phyloP scores from a whole-genome alignment of 1,140 invertebrate species.

The Chrysopa pallens region DNA sequence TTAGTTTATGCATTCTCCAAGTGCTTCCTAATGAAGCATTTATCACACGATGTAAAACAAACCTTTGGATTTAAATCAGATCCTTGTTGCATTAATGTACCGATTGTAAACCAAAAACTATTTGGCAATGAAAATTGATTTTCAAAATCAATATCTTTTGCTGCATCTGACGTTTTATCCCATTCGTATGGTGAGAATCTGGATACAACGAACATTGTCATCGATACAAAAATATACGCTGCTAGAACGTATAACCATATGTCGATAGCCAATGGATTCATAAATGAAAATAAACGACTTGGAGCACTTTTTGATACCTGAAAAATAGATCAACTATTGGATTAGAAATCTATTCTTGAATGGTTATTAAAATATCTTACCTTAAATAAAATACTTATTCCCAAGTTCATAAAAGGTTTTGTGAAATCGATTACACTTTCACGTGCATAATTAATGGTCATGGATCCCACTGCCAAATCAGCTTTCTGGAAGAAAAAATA shows the following conservation, averaged over 20 bases:
- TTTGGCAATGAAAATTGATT: slow-evolving; percentile 53
- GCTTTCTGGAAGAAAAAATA: slow-evolving; percentile 43
- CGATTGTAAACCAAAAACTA: slow-evolving; percentile 66
- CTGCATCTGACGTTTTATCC: slow-evolving; percentile 58
- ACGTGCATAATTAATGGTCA: slow-evolving; percentile 85
- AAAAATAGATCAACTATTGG: not conserved
- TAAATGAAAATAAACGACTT: slow-evolving; percentile 68
- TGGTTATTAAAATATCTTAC: slow-evolving; percentile 24
- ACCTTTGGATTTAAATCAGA: slow-evolving; percentile 56
- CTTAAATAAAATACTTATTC: slow-evolving; percentile 74
- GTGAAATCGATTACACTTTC: slow-evolving; percentile 90
- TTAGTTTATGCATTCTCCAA: too few relatives aligned
- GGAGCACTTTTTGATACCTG: slow-evolving; percentile 44
- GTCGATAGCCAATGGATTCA: slow-evolving; percentile 69
- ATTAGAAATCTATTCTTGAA: not conserved
- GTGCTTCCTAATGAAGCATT: too few relatives aligned
- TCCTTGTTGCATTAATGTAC: slow-evolving; percentile 70
- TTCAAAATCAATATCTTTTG: slow-evolving; percentile 35
- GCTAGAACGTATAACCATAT: slow-evolving; percentile 67
- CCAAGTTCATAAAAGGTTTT: slow-evolving; percentile 81
- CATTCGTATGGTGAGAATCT: slow-evolving; percentile 66
- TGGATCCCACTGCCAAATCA: slow-evolving; percentile 77
- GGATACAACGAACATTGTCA: slow-evolving; percentile 70
- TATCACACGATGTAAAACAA: slow-evolving; percentile 5
- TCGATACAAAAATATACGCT: slow-evolving; percentile 57